A percentile compares a stretch with the other conserved stretches of the same genome.
These are phyloP conservation scores for Drosophila nasuta DNA, from an alignment of 1,140 invertebrate genomes.

Conservation along the genomic window DNA sequence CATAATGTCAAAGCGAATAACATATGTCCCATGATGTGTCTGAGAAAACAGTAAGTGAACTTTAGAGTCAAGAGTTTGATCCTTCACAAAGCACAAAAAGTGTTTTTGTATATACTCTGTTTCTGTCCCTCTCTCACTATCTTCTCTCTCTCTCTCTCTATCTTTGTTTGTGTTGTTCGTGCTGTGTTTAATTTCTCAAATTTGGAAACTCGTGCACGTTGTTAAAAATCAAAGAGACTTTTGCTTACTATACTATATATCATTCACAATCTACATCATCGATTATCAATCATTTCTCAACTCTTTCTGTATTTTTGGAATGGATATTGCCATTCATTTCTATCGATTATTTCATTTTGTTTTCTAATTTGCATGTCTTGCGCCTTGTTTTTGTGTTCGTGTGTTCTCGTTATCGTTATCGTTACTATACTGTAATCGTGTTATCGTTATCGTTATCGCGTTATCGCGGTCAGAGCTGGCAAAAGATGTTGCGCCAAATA, in stretches of 20 bases:
- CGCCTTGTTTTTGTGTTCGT: constrained; percentile 23
- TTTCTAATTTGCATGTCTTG: constrained; percentile 55
- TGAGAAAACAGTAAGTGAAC: constrained; percentile 99
- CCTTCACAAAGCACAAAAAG: too few species aligned
- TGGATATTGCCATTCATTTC: constrained; percentile 15
- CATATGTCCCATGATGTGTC: constrained; percentile 98
- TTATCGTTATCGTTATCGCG: constrained; percentile 29
- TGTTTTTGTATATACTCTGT: constrained; percentile 9
- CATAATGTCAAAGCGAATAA: constrained; percentile 99
- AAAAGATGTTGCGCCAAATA: constrained; percentile 93
- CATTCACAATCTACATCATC: constrained; percentile 7
- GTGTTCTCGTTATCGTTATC: constrained; percentile 8
- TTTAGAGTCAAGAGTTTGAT: too few species aligned
- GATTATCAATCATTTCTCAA: neutral
- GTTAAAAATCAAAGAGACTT: neutral
- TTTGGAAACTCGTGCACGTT: neutral
- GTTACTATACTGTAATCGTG: constrained; percentile 32
- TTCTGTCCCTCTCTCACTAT: neutral
- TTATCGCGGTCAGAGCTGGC: constrained; percentile 91
- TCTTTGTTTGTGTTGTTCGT: constrained; percentile 2
- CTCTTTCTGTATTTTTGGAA: neutral
- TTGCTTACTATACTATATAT: constrained; percentile 9
- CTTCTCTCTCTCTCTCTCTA: neutral
- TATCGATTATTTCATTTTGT: constrained; percentile 27
- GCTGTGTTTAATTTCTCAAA: constrained; percentile 1